These are phyloP conservation scores for Ditylenchus dipsaci DNA, from an alignment of 1,140 invertebrate species.

Conservation along the genomic window DNA sequence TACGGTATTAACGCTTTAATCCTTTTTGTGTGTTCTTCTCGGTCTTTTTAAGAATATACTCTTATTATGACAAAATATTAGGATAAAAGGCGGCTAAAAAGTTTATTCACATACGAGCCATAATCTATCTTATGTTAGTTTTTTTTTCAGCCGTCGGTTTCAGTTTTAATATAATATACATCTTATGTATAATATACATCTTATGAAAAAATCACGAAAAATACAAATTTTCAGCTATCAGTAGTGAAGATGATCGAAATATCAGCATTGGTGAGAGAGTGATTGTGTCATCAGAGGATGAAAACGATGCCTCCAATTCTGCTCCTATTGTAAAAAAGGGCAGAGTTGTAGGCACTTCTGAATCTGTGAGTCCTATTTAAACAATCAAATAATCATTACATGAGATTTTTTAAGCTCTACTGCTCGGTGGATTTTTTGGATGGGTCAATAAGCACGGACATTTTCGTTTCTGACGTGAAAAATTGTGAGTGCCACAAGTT, in stretches of 20 bases:
- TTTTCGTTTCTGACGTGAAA: constrained; percentile 25
- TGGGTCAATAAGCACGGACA: constrained; percentile 15
- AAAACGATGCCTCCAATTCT: background rate
- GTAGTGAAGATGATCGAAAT: constrained; percentile 1
- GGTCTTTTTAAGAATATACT: too few relatives aligned
- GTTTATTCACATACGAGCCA: too few relatives aligned
- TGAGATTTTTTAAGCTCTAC: background rate
- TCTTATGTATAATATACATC: too few relatives aligned
- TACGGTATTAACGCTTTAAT: too few relatives aligned
- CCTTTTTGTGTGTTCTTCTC: too few relatives aligned
- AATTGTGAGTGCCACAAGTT: constrained; percentile 30
- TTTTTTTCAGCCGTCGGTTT: too few relatives aligned
- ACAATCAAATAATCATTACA: background rate
- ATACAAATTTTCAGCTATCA: too few relatives aligned
- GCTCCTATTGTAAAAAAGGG: constrained; percentile 12
- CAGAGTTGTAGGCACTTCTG: constrained; percentile 12
- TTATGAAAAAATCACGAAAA: too few relatives aligned
- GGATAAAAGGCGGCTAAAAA: too few relatives aligned
- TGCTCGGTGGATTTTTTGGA: constrained; percentile 30
- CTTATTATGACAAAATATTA: too few relatives aligned
- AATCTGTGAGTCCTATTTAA: constrained; percentile 11
- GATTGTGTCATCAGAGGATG: constrained; percentile 14
- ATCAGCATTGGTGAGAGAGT: constrained; percentile 15
- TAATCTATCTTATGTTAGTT: too few relatives aligned
- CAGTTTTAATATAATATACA: too few relatives aligned